Evolutionary conservation across 1,140 invertebrate genomes (phyloP).

Genomic region (Drosophila repleta): DNA sequence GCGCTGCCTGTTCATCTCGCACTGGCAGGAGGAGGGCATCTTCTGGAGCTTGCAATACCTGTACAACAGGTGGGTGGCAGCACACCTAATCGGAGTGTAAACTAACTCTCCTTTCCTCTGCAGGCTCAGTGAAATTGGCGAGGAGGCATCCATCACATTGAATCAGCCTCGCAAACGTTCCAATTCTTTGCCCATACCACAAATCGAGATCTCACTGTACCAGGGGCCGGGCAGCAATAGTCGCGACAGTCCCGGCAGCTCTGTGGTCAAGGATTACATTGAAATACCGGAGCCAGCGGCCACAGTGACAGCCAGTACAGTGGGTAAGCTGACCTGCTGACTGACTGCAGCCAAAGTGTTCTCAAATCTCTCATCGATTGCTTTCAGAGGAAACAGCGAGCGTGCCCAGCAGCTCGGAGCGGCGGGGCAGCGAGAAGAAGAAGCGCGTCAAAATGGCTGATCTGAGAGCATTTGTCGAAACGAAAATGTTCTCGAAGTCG

Average conservation of each 20-base stretch:
- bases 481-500: slow-evolving; percentile 94
- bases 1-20: slow-evolving; percentile 97
- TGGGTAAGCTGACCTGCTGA: slow-evolving; percentile 48
- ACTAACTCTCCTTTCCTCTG: background rate
- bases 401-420: slow-evolving; percentile 85
- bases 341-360: too few relatives aligned
- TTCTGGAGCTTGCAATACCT: slow-evolving; percentile 98
- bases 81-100: background rate
- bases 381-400: slow-evolving; percentile 85
- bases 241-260: slow-evolving; percentile 85
- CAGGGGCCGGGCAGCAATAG: slow-evolving; percentile 90
- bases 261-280: slow-evolving; percentile 88
- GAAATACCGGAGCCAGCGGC: slow-evolving; percentile 87
- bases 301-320: slow-evolving; percentile 50
- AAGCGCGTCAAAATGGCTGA: slow-evolving; percentile 95
- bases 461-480: slow-evolving; percentile 94
- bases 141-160: slow-evolving; percentile 89
- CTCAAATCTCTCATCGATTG: too few relatives aligned
- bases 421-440: slow-evolving; percentile 92
- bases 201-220: slow-evolving; percentile 94
- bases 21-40: slow-evolving; percentile 99
- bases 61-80: slow-evolving; percentile 89
- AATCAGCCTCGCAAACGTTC: slow-evolving; percentile 92
- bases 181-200: slow-evolving; percentile 96
- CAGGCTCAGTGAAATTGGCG: slow-evolving; percentile 92